Conservation (phyloP, 2,797 vertebrate genomes). For the Ceyx erithaca region DNA sequence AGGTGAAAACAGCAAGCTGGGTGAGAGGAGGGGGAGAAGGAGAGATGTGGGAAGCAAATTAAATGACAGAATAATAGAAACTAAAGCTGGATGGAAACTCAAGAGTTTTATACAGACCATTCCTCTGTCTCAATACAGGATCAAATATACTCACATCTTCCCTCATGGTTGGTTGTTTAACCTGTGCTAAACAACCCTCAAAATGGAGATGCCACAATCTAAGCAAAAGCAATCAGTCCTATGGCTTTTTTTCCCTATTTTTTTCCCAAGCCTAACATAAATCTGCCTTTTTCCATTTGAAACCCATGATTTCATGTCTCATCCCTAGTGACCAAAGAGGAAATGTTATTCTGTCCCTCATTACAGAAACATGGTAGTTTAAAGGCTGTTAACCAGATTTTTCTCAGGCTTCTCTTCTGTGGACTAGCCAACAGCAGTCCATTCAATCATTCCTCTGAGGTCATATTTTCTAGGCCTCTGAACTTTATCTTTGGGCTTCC, state of each 20-base stretch:
- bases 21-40: not conserved
- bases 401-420: conserved; percentile 5
- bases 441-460: not conserved
- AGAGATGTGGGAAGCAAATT: not conserved
- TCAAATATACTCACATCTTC: not conserved
- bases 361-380: not conserved
- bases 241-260: not conserved
- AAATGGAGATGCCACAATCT: not conserved
- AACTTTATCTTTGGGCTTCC: not conserved
- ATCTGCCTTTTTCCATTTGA: not conserved
- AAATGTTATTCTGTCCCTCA: not conserved
- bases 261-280: not conserved
- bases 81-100: not conserved
- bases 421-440: not conserved
- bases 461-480: not conserved
- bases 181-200: not conserved
- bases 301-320: conserved; percentile 7
- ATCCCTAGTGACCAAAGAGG: not conserved
- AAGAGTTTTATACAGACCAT: not conserved
- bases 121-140: not conserved
- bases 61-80: conserved; percentile 13
- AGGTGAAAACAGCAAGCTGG: conserved; percentile 16
- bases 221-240: not conserved
- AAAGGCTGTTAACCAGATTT: conserved; percentile 1
- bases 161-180: not conserved